Percentiles rank a stretch among this genome's conserved stretches.
These are phyloP conservation scores for Cuniculus paca DNA, from an alignment of 2,797 vertebrate genomes.

Conservation along the genomic window DNA sequence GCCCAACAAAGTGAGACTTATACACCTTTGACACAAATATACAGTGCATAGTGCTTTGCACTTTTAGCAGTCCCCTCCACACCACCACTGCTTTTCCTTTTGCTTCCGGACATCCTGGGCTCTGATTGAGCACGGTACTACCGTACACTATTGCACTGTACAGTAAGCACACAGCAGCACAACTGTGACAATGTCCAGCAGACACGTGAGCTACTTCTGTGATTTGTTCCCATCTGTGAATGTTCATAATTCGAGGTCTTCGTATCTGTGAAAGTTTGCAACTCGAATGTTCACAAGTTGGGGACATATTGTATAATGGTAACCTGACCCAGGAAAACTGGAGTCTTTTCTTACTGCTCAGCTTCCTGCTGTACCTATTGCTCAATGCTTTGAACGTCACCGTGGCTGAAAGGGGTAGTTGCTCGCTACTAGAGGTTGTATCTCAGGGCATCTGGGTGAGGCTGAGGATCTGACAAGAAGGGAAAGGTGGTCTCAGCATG, in stretches of 20 bases:
- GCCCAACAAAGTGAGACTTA: not conserved
- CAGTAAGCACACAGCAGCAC: not conserved
- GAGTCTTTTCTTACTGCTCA: not conserved
- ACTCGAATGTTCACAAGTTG: not conserved
- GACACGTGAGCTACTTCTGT: not conserved
- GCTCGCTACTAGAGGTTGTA: not conserved
- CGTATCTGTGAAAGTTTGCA: not conserved
- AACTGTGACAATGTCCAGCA: not conserved
- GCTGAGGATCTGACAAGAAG: not conserved
- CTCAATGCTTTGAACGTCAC: constrained; percentile 11
- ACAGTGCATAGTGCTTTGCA: not conserved
- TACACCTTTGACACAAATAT: not conserved
- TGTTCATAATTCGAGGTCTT: not conserved
- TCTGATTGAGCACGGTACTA: not conserved
- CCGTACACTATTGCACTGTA: not conserved
- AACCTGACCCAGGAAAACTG: not conserved
- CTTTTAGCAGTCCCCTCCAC: not conserved
- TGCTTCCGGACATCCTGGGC: not conserved
- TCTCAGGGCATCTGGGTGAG: not conserved
- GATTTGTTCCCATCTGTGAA: not conserved
- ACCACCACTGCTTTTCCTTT: not conserved
- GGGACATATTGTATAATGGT: not conserved
- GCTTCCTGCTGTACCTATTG: constrained; percentile 1
- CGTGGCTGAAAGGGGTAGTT: not conserved
- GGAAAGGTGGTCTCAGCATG: not conserved